Conservation (phyloP, 2,113 vertebrate genomes). For the Dasypus novemcinctus region DNA sequence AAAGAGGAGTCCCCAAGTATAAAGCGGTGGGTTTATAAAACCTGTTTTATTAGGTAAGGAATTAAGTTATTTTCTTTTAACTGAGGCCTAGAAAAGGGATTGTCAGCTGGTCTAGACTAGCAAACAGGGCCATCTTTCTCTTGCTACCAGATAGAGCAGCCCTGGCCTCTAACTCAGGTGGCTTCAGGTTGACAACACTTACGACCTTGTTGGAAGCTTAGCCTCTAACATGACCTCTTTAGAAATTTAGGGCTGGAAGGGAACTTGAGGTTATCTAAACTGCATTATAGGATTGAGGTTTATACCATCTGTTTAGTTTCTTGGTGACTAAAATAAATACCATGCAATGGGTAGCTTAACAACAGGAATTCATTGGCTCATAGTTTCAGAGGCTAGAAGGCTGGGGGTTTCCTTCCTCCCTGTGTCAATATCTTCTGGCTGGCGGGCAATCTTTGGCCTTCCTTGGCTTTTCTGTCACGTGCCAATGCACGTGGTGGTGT, state of each 20-base stretch:
- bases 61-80: neutral
- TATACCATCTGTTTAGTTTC: neutral
- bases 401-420: too few species aligned
- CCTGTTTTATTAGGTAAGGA: constrained; percentile 2
- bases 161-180: neutral
- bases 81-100: neutral
- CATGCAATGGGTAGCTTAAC: too few species aligned
- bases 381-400: too few species aligned
- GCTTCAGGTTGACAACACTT: neutral
- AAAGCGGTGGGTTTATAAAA: constrained; percentile 8
- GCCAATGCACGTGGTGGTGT: too few species aligned
- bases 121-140: neutral
- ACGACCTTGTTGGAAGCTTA: neutral
- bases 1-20: neutral
- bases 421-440: too few species aligned
- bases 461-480: too few species aligned
- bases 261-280: neutral
- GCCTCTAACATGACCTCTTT: neutral
- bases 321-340: too few species aligned
- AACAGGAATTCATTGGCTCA: too few species aligned
- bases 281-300: neutral
- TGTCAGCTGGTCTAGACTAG: neutral
- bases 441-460: too few species aligned
- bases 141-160: neutral
- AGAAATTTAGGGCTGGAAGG: neutral